Percentiles rank a stretch among this genome's conserved stretches.
Evolutionary conservation across 1,140 invertebrate species (phyloP).

Genomic region (Plectrocnemia conspersa): DNA sequence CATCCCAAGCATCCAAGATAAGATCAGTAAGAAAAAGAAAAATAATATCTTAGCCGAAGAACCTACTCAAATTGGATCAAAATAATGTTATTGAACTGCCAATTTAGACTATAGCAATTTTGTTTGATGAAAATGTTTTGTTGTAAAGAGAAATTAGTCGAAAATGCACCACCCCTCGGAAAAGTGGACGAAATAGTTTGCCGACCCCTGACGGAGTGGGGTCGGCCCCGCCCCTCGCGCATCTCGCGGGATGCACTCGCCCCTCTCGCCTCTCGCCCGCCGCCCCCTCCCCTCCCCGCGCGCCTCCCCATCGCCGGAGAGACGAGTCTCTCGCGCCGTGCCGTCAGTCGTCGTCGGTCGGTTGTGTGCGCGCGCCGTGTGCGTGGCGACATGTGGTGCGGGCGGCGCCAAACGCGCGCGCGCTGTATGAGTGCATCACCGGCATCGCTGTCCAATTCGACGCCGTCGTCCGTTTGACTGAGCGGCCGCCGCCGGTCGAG

Average conservation of each 20-base stretch:
- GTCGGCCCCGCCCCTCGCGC: not conserved
- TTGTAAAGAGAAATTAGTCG: too few species aligned
- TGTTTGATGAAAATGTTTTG: too few species aligned
- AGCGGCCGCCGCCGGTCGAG: constrained; percentile 11
- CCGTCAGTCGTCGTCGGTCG: constrained; percentile 5
- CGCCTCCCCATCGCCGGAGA: not conserved
- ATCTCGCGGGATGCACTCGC: constrained; percentile 23
- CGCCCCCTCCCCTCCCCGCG: constrained; percentile 10
- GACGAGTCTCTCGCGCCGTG: not conserved
- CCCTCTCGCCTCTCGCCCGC: constrained; percentile 1
- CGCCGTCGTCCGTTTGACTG: constrained; percentile 35
- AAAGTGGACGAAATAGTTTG: too few species aligned
- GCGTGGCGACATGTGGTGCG: not conserved
- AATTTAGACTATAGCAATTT: too few species aligned
- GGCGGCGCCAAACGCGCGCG: constrained; percentile 4
- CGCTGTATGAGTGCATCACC: constrained; percentile 7
- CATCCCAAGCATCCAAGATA: too few species aligned
- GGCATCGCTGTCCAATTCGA: constrained; percentile 43
- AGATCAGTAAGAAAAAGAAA: too few species aligned
- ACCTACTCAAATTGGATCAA: too few species aligned
- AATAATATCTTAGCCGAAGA: too few species aligned
- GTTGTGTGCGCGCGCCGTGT: constrained; percentile 1
- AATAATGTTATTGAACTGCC: too few species aligned
- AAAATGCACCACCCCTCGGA: too few species aligned
- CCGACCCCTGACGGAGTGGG: too few species aligned